phyloP scores from a whole-genome alignment of 2,797 vertebrate genomes.

The Pelobates cultripes region DNA sequence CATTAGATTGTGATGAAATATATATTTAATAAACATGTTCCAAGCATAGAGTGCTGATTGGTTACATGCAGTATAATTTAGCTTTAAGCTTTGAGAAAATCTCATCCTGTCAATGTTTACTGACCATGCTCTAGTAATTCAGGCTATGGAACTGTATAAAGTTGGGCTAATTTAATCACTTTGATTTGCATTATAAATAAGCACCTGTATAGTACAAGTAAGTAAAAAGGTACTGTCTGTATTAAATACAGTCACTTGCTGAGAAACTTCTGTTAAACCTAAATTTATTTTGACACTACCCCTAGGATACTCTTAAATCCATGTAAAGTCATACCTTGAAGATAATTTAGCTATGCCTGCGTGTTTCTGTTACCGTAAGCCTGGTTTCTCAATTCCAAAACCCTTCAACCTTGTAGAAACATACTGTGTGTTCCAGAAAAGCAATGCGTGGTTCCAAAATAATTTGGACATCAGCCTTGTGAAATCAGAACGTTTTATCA shows the following conservation, averaged over 20 bases:
- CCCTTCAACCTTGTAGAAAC: background rate
- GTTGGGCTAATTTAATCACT: constrained; percentile 39
- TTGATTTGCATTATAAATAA: constrained; percentile 49
- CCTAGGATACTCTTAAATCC: constrained; percentile 47
- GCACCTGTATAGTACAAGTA: constrained; percentile 37
- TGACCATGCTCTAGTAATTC: constrained; percentile 40
- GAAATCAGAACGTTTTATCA: no score
- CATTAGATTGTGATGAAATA: no score
- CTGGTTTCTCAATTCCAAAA: background rate
- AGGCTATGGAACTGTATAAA: constrained; percentile 29
- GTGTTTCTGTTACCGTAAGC: background rate
- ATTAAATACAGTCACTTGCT: constrained; percentile 34
- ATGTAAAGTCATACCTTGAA: constrained; percentile 35
- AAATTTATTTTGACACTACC: constrained; percentile 44
- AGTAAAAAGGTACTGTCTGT: constrained; percentile 37
- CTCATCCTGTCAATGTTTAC: constrained; percentile 40
- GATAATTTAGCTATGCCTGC: constrained; percentile 29
- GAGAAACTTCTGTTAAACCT: constrained; percentile 33
- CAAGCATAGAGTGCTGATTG: background rate
- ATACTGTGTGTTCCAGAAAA: background rate
- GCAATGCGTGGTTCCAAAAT: background rate
- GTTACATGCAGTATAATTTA: constrained; percentile 30
- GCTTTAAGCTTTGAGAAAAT: constrained; percentile 26
- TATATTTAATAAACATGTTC: no score
- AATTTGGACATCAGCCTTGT: no score